A percentile compares a stretch with the other conserved stretches of the same genome.
These are phyloP conservation scores for Parambassis ranga DNA, from an alignment of 2,797 vertebrate species.

Conservation along the genomic window DNA sequence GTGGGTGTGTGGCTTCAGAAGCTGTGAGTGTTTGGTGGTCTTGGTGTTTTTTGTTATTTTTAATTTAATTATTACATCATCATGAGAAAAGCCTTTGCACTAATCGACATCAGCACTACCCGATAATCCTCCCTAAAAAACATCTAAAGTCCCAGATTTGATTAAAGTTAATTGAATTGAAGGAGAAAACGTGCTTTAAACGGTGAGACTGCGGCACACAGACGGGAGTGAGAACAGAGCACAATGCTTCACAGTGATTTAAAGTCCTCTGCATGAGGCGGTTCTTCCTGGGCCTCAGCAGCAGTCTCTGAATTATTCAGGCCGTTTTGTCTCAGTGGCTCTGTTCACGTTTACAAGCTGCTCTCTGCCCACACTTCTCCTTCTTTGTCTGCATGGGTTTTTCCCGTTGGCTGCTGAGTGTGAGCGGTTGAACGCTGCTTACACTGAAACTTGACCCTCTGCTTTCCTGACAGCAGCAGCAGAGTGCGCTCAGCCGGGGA, in stretches of 20 bases:
- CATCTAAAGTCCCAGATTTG: not conserved
- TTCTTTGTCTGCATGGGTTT: conserved; percentile 22
- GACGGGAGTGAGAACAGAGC: not conserved
- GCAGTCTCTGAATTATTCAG: conserved; percentile 59
- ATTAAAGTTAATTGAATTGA: too few relatives aligned
- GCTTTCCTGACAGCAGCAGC: conserved; percentile 26
- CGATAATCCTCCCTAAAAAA: not conserved
- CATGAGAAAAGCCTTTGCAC: too few relatives aligned
- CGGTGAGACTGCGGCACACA: too few relatives aligned
- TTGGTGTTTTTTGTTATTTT: too few relatives aligned
- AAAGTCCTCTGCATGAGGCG: conserved; percentile 2
- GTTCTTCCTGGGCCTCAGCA: conserved; percentile 14
- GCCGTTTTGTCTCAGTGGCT: conserved; percentile 48
- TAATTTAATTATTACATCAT: too few relatives aligned
- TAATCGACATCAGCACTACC: too few relatives aligned
- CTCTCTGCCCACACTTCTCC: conserved; percentile 24
- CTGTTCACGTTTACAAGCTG: conserved; percentile 38
- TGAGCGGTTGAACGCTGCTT: not conserved
- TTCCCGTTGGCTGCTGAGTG: conserved; percentile 26
- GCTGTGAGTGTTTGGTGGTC: too few relatives aligned
- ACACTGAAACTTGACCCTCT: conserved; percentile 11
- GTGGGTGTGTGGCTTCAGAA: too few relatives aligned
- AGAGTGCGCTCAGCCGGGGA: too few relatives aligned
- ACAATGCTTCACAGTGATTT: conserved; percentile 3
- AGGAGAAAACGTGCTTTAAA: too few relatives aligned